Evolutionary conservation across 1,140 invertebrate genomes (phyloP).

Genomic region (Microplitis demolitor): DNA sequence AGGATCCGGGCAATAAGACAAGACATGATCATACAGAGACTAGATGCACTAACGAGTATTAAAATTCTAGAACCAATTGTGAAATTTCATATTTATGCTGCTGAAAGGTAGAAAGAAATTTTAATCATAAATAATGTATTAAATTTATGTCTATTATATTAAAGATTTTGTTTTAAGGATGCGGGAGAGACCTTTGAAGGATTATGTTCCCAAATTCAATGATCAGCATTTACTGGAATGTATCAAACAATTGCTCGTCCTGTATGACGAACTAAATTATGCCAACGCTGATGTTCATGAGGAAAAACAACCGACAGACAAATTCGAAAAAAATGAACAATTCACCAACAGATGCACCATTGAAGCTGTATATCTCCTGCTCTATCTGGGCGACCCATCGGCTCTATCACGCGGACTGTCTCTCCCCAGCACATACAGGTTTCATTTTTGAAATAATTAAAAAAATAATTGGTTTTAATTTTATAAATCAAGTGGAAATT

Average conservation of each 20-base stretch:
- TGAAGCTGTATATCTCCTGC: conserved; percentile 67
- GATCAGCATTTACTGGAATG: conserved; percentile 67
- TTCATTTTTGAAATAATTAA: conserved; percentile 5
- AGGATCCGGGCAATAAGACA: conserved; percentile 74
- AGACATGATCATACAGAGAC: conserved; percentile 75
- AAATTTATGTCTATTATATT: conserved; percentile 12
- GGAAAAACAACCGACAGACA: conserved; percentile 2
- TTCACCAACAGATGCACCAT: conserved; percentile 48
- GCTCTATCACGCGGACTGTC: conserved; percentile 60
- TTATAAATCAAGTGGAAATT: conserved; percentile 25
- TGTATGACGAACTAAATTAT: conserved; percentile 62
- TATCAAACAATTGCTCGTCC: conserved; percentile 61
- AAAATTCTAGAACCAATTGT: conserved; percentile 70
- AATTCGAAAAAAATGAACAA: conserved; percentile 29
- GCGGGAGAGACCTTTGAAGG: conserved; percentile 54
- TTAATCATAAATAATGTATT: background rate
- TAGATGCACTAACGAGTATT: conserved; percentile 59
- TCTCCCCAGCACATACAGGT: conserved; percentile 49
- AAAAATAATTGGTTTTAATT: background rate
- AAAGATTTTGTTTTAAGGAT: conserved; percentile 56
- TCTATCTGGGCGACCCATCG: conserved; percentile 64
- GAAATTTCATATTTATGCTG: conserved; percentile 70
- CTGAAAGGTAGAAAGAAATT: conserved; percentile 64
- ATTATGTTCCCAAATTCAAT: conserved; percentile 67
- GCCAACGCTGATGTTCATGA: background rate